phyloP scores from a whole-genome alignment of 2,888 invertebrate species.

The Tryphoninae sp. region DNA sequence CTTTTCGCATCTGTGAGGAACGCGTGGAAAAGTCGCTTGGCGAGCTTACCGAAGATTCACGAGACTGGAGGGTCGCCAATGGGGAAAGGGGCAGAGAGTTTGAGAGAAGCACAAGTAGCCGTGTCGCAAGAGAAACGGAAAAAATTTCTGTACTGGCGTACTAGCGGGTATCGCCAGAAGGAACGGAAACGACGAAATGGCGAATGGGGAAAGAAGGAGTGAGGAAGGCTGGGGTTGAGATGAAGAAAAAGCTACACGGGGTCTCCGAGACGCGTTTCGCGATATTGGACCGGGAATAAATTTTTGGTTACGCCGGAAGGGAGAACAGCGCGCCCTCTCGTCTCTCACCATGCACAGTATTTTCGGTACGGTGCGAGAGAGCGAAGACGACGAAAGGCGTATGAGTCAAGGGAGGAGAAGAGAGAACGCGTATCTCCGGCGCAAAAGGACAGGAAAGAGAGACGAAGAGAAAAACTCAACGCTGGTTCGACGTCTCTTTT shows the following conservation, averaged over 20 bases:
- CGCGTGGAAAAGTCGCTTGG: constrained; percentile 50
- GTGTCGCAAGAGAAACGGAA: constrained; percentile 30
- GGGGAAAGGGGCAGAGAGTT: background rate
- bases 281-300: constrained; percentile 65
- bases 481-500: constrained; percentile 44
- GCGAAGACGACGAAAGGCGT: background rate
- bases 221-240: constrained; percentile 22
- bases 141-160: constrained; percentile 30
- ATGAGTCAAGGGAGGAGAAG: background rate
- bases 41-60: constrained; percentile 43
- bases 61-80: constrained; percentile 24
- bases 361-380: constrained; percentile 32
- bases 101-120: constrained; percentile 25
- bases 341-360: constrained; percentile 21
- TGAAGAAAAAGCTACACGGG: constrained; percentile 44
- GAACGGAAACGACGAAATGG: constrained; percentile 40
- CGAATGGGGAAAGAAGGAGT: constrained; percentile 6
- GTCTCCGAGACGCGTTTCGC: constrained; percentile 52
- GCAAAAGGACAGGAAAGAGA: constrained; percentile 48
- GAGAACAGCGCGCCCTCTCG: constrained; percentile 14
- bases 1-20: constrained; percentile 20
- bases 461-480: constrained; percentile 31
- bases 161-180: background rate
- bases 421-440: constrained; percentile 13
- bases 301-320: constrained; percentile 59